Base-by-base conservation (phyloP, 2,888 invertebrate species). In the Patella ulyssiponensis region DNA sequence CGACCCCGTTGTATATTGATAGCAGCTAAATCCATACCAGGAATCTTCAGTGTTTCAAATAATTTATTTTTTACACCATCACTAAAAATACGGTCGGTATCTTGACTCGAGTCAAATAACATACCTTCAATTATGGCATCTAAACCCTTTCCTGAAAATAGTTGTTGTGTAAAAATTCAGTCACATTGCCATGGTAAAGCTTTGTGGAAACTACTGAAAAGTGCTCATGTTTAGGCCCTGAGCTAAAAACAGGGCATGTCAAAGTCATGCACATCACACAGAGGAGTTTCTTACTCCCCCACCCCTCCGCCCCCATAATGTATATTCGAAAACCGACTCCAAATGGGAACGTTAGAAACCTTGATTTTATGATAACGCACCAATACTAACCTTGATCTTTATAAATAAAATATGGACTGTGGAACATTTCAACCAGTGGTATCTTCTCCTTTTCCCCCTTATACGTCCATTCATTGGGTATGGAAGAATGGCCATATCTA, bases 401-500 rank as follows among this genome's bases (percentile, higher is more conserved):
- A 23, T 75, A 54, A 23, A 75, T 27, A 20, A 76, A 64, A 23
- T 52, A 53, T 4, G 75, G 73, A 15, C 78, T 71, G 23, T 69
- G 15, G 69, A 75, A 76, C 69, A 69, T 73, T 5, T 12, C 54
- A 14, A 27, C 9, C 14, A 73, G 17, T 1, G 75, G 70, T 11
- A 70, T 12, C 54, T 23, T 70, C 44, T 9, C 7, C 23, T 23
- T 0, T 23, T 20, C 64, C 1, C 53, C 54, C 0, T 7, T 44
- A 12, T 54, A 15, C 17, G 69, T 70, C 75, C 75, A 75, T 11
- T 12, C 15, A 33, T 54, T n/a, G 7, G 75, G 75, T 17, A 75
- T 70, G 4, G 69, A 56, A 23, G 75, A 75, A 70, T 90, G 90
- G 0, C 89, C 89, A 72, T 87, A 84, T 71, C 90, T 78, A 79